Conservation (phyloP, 2,888 invertebrate species). For the Herminia tarsipennalis region DNA sequence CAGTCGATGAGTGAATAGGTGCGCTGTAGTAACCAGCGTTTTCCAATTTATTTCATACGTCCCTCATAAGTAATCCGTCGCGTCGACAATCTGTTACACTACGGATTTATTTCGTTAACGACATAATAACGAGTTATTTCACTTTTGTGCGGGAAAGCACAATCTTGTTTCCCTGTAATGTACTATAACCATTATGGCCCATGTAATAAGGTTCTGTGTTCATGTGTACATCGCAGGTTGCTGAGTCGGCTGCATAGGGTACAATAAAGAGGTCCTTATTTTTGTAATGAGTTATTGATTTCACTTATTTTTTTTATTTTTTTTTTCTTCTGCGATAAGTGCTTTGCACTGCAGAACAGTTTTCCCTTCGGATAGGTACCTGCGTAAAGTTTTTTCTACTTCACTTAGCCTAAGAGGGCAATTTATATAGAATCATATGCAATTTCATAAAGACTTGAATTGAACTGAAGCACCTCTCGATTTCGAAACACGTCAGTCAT, state of each 20-base stretch:
- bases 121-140: constrained; percentile 59
- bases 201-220: constrained; percentile 11
- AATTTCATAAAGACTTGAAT: constrained; percentile 19
- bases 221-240: constrained; percentile 14
- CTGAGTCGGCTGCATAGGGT: constrained; percentile 26
- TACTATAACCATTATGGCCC: constrained; percentile 30
- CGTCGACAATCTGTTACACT: constrained; percentile 45
- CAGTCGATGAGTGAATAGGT: too few relatives aligned
- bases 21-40: constrained; percentile 15
- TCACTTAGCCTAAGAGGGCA: constrained; percentile 13
- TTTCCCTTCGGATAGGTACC: constrained; percentile 10
- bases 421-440: constrained; percentile 13
- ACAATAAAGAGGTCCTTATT: constrained; percentile 28
- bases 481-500: constrained; percentile 25
- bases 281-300: constrained; percentile 42
- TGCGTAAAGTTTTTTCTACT: constrained; percentile 5
- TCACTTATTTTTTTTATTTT: constrained; percentile 17
- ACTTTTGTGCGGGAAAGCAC: constrained; percentile 47
- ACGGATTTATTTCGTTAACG: constrained; percentile 58
- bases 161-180: constrained; percentile 21
- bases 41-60: constrained; percentile 44
- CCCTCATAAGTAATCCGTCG: constrained; percentile 40
- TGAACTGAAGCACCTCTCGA: constrained; percentile 37
- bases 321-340: constrained; percentile 14
- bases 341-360: constrained; percentile 9